A percentile compares a stretch with the other conserved stretches of the same genome.
phyloP scores from a whole-genome alignment of 2,113 vertebrate genomes.

The Bujurquina vittata region DNA sequence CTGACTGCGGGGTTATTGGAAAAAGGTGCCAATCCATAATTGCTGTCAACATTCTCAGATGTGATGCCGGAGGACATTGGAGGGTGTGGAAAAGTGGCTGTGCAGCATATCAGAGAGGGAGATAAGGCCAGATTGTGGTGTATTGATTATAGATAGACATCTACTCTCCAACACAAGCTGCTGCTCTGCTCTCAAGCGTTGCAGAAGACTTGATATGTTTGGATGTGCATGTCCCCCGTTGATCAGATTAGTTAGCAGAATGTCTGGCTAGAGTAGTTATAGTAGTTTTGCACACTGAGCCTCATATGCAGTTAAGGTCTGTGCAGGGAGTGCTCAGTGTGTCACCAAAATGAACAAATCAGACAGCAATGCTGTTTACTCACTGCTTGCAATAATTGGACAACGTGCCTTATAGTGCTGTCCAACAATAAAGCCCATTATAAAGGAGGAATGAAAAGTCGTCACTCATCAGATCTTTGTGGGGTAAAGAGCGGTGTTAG shows the following conservation, averaged over 20 bases:
- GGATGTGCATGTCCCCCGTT: conserved; percentile 42
- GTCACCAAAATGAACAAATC: conserved; percentile 21
- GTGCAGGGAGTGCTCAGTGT: background rate
- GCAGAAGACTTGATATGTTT: conserved; percentile 52
- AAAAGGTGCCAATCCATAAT: conserved; percentile 67
- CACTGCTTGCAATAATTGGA: background rate
- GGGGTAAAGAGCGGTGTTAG: background rate
- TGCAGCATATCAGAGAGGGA: conserved; percentile 62
- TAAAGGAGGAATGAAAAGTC: background rate
- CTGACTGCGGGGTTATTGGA: conserved; percentile 56
- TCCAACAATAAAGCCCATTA: conserved; percentile 5
- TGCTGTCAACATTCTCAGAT: conserved; percentile 58
- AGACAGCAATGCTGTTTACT: conserved; percentile 6
- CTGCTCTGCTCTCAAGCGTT: conserved; percentile 37
- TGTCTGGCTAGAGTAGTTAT: conserved; percentile 33
- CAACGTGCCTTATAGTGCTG: background rate
- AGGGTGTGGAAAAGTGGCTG: conserved; percentile 67
- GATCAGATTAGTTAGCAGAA: conserved; percentile 58
- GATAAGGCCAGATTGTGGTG: conserved; percentile 75
- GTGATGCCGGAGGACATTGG: conserved; percentile 48
- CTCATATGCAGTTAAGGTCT: conserved; percentile 29
- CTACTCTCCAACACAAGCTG: conserved; percentile 67
- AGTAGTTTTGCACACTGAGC: conserved; percentile 5
- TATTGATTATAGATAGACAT: conserved; percentile 79
- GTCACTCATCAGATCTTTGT: background rate